These are phyloP conservation scores for Tiliacea citrago DNA, from an alignment of 2,888 invertebrate species.

Conservation along the genomic window DNA sequence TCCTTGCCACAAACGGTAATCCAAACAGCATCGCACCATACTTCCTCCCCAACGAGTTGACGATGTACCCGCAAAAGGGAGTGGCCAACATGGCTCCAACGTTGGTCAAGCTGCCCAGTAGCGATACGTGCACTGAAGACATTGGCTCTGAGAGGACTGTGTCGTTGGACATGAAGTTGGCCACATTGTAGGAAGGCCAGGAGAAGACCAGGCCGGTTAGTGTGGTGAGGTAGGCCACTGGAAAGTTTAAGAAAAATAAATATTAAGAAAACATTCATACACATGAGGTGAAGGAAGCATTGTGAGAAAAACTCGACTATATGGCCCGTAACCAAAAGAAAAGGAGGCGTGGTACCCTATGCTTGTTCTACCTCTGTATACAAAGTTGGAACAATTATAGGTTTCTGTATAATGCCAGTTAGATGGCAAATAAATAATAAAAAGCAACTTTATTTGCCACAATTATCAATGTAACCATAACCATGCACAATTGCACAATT, in stretches of 20 bases:
- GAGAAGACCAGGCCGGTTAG: conserved; percentile 79
- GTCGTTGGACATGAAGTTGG: conserved; percentile 77
- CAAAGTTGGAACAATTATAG: no score
- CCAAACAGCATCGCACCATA: conserved; percentile 80
- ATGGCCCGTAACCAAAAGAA: neutral
- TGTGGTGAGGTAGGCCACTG: conserved; percentile 77
- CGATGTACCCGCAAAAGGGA: conserved; percentile 75
- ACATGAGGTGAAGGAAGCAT: neutral
- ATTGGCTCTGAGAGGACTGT: conserved; percentile 77
- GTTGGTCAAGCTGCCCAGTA: conserved; percentile 80
- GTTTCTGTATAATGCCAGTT: no score
- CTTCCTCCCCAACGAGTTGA: conserved; percentile 79
- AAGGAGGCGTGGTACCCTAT: no score
- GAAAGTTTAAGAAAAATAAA: conserved; percentile 31
- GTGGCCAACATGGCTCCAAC: conserved; percentile 77
- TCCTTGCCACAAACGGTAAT: conserved; percentile 75
- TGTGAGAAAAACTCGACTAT: no score
- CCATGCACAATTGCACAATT: no score
- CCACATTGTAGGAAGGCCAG: conserved; percentile 83
- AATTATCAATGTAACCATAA: no score
- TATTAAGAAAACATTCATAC: neutral
- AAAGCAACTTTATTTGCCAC: no score
- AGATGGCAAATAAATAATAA: no score
- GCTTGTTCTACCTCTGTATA: no score
- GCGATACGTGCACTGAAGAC: conserved; percentile 74